Evolutionary conservation across 2,113 vertebrate species (phyloP).

Genomic region (Dasyornis broadbenti): DNA sequence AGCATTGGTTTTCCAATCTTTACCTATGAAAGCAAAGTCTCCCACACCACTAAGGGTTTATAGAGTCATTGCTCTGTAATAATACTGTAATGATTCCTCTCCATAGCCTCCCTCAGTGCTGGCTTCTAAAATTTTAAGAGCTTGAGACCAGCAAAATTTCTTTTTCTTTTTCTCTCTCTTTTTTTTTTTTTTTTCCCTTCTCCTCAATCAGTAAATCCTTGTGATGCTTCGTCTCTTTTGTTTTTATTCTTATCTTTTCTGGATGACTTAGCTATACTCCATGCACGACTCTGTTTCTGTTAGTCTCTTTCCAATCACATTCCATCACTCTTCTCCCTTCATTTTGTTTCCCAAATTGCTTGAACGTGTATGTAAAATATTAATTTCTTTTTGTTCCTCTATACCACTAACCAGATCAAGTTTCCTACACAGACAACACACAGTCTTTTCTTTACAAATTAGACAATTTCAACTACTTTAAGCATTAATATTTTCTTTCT

Average conservation of each 20-base stretch:
- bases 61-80: background rate
- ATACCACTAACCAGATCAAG: background rate
- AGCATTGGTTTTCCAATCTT: background rate
- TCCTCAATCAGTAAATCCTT: background rate
- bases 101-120: background rate
- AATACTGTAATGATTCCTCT: background rate
- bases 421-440: background rate
- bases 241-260: background rate
- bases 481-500: background rate
- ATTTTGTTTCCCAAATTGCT: background rate
- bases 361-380: background rate
- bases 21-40: background rate
- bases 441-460: background rate
- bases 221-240: background rate
- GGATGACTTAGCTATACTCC: background rate
- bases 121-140: background rate
- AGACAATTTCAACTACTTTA: background rate
- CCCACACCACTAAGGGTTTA: background rate
- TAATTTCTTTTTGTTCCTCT: background rate
- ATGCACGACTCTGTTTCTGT: background rate
- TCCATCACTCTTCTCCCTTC: background rate
- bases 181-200: background rate
- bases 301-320: background rate
- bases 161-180: accelerated
- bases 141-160: background rate